phyloP scores from a whole-genome alignment of 2,888 invertebrate genomes.

The Hirtodrosophila histrioides region DNA sequence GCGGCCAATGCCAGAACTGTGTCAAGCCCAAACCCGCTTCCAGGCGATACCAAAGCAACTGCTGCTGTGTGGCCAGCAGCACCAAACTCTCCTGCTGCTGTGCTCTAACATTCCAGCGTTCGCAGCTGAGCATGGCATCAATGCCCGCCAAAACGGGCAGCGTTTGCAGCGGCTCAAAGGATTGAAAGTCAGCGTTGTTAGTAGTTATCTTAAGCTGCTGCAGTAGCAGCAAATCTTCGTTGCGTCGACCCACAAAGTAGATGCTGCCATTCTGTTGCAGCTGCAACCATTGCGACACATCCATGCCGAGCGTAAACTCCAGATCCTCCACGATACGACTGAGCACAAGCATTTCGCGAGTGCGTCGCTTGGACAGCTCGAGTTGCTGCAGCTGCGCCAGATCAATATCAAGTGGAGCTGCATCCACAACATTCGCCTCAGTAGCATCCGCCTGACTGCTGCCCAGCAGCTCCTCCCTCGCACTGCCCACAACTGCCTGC shows the following conservation, averaged over 20 bases:
- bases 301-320: slow-evolving; percentile 68
- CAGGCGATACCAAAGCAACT: slow-evolving; percentile 77
- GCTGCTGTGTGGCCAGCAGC: slow-evolving; percentile 60
- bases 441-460: slow-evolving; percentile 12
- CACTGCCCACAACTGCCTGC: slow-evolving; percentile 7
- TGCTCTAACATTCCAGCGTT: slow-evolving; percentile 72
- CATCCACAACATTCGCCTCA: slow-evolving; percentile 71
- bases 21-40: slow-evolving; percentile 41
- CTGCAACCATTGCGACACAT: slow-evolving; percentile 79
- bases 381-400: slow-evolving; percentile 72
- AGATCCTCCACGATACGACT: slow-evolving; percentile 79
- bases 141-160: slow-evolving; percentile 57
- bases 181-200: slow-evolving; percentile 18
- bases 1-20: slow-evolving; percentile 78
- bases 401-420: slow-evolving; percentile 55
- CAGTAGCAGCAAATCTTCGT: slow-evolving; percentile 66
- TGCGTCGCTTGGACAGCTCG: slow-evolving; percentile 73
- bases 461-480: slow-evolving; percentile 43
- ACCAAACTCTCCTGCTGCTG: slow-evolving; percentile 70
- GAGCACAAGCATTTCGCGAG: slow-evolving; percentile 79
- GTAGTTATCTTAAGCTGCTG: slow-evolving; percentile 37
- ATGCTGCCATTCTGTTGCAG: slow-evolving; percentile 67
- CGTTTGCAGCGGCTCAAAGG: slow-evolving; percentile 42
- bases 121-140: slow-evolving; percentile 62
- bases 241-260: slow-evolving; percentile 77